phyloP scores from a whole-genome alignment of 2,797 vertebrate genomes.

The Pseudotriccus pelzelni region DNA sequence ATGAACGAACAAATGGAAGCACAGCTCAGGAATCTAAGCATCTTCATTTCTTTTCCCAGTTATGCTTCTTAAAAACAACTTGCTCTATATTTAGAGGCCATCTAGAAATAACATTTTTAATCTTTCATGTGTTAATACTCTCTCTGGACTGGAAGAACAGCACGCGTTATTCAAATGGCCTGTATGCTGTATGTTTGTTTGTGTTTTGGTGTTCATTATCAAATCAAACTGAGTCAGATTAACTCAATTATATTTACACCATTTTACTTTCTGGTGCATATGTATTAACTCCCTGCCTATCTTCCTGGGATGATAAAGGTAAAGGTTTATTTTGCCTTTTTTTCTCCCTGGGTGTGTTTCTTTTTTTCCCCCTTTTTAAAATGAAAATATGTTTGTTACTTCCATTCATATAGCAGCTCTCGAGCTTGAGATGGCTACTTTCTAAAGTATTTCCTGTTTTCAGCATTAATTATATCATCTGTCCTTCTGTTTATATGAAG shows the following conservation, averaged over 20 bases:
- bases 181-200: not conserved
- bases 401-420: not conserved
- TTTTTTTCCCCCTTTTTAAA: not conserved
- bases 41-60: not conserved
- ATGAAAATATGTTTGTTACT: not conserved
- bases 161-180: not conserved
- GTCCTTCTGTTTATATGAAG: not conserved
- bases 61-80: not conserved
- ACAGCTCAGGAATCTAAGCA: not conserved
- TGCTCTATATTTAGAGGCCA: not conserved
- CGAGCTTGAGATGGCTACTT: not conserved
- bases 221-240: not conserved
- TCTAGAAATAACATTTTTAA: not conserved
- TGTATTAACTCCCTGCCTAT: not conserved
- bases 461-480: not conserved
- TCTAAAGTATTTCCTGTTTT: not conserved
- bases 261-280: not conserved
- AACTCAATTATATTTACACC: not conserved
- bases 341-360: rapidly evolving
- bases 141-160: not conserved
- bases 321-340: not conserved
- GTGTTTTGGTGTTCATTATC: not conserved
- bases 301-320: not conserved
- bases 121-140: not conserved
- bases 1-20: not conserved